These are phyloP conservation scores for Anagrus nilaparvatae DNA, from an alignment of 1,140 invertebrate genomes.

Conservation along the genomic window DNA sequence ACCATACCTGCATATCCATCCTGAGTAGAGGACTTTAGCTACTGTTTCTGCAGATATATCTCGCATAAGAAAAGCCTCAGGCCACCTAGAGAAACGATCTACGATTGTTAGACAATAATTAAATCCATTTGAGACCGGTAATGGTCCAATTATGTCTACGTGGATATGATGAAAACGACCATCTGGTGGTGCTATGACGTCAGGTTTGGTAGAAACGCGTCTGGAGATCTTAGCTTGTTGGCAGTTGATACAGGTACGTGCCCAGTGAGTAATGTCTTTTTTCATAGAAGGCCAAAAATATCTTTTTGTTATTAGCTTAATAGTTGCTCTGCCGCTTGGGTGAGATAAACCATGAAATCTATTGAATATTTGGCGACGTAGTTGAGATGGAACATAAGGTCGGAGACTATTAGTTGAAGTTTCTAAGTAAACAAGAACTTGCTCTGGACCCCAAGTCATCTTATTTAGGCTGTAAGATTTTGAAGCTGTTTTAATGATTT, in stretches of 20 bases:
- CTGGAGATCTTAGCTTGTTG: slow-evolving; percentile 8
- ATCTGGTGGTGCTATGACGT: not conserved
- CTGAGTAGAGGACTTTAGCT: not conserved
- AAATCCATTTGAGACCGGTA: not conserved
- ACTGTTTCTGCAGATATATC: not conserved
- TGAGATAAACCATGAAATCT: not conserved
- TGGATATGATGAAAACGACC: slow-evolving; percentile 14
- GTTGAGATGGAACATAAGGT: not conserved
- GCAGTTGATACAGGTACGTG: not conserved
- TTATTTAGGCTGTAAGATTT: not conserved
- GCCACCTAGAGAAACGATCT: slow-evolving; percentile 7
- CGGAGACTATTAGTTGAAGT: not conserved
- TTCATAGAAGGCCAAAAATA: slow-evolving; percentile 10
- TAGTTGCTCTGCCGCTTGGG: slow-evolving; percentile 14
- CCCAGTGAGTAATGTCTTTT: slow-evolving; percentile 1
- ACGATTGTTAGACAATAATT: not conserved
- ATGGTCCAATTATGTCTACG: slow-evolving; percentile 4
- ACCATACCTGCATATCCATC: slow-evolving; percentile 1
- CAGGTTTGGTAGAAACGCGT: slow-evolving; percentile 2
- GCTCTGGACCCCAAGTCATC: not conserved
- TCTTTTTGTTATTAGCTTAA: slow-evolving; percentile 9
- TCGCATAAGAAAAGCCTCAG: not conserved
- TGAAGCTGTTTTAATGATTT: not conserved
- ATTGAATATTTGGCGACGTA: not conserved
- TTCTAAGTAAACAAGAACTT: slow-evolving; percentile 2